Conservation (phyloP, 2,113 vertebrate species). For the Verasper variegatus region DNA sequence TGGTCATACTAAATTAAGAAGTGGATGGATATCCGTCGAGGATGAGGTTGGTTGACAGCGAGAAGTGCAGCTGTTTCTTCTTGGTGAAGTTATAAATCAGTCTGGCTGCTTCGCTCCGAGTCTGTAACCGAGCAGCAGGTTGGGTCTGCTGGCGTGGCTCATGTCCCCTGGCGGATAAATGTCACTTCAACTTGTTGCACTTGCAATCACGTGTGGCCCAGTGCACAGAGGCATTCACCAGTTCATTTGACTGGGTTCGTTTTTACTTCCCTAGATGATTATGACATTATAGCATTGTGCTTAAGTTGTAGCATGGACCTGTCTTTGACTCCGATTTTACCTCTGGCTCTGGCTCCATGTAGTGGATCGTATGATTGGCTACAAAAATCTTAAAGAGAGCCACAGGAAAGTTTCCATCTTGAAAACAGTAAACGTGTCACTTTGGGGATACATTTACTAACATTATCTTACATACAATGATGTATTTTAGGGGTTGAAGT, state of each 20-base stretch:
- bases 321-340: conserved; percentile 31
- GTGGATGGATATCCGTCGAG: conserved; percentile 68
- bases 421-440: conserved; percentile 7
- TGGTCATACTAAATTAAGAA: conserved; percentile 78
- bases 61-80: conserved; percentile 78
- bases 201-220: conserved; percentile 30
- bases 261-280: not conserved
- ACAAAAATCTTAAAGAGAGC: conserved; percentile 25
- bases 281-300: not conserved
- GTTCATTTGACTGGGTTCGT: not conserved
- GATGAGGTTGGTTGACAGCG: conserved; percentile 72
- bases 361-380: conserved; percentile 37
- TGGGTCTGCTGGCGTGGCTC: conserved; percentile 23
- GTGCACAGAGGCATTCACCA: not conserved
- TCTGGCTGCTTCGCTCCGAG: conserved; percentile 52
- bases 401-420: conserved; percentile 10
- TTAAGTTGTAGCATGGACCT: too few relatives aligned
- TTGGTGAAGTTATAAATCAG: conserved; percentile 77
- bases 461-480: not conserved
- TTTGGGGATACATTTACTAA: not conserved
- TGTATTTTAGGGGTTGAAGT: not conserved
- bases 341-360: conserved; percentile 24
- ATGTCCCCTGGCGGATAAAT: conserved; percentile 33
- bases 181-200: conserved; percentile 50
- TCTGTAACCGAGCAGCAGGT: conserved; percentile 36